A percentile compares a stretch with the other conserved stretches of the same genome.
phyloP scores from a whole-genome alignment of 1,140 invertebrate genomes.

The Bombus consobrinus region DNA sequence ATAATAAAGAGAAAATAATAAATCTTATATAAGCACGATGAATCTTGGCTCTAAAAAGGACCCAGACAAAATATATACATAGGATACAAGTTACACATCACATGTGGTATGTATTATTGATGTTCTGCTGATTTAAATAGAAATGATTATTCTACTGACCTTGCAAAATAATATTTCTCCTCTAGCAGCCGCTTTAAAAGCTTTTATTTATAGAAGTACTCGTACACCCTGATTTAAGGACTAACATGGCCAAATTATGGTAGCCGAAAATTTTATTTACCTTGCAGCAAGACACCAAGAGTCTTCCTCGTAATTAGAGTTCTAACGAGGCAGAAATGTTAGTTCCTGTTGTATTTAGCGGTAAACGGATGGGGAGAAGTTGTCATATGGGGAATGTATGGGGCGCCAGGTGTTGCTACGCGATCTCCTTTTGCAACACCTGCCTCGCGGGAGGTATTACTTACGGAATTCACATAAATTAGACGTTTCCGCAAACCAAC shows the following conservation, averaged over 20 bases:
- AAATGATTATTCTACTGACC: neutral
- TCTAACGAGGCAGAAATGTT: constrained; percentile 22
- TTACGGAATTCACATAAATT: constrained; percentile 60
- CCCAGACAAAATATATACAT: too few relatives aligned
- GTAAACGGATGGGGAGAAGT: neutral
- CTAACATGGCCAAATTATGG: neutral
- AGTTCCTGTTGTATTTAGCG: constrained; percentile 20
- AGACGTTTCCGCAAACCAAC: neutral
- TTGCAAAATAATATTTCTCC: neutral
- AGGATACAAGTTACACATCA: too few relatives aligned
- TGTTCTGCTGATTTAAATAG: neutral
- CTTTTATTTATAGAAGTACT: neutral
- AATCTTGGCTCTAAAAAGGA: too few relatives aligned
- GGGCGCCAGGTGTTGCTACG: constrained; percentile 64
- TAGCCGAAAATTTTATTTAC: neutral
- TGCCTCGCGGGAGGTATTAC: constrained; percentile 64
- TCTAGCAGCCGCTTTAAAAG: neutral
- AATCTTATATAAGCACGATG: too few relatives aligned
- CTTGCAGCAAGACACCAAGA: neutral
- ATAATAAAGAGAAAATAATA: too few relatives aligned
- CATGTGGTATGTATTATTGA: neutral
- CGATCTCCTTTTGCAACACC: constrained; percentile 66
- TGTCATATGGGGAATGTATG: constrained; percentile 55
- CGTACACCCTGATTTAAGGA: neutral
- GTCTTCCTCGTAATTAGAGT: constrained; percentile 10